Evolutionary conservation across 2,888 invertebrate species (phyloP).

Genomic region (Tinea pellionella): DNA sequence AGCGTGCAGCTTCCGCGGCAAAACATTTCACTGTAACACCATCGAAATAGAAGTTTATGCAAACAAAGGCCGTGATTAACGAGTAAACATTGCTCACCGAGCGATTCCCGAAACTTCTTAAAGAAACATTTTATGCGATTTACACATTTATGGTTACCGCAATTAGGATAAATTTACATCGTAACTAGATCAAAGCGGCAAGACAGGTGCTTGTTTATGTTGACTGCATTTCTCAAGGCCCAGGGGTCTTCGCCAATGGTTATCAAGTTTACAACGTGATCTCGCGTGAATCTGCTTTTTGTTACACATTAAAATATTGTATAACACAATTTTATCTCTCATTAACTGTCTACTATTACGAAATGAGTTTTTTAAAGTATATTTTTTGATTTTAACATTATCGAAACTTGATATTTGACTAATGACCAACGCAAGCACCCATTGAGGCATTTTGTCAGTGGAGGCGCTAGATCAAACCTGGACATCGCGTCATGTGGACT

Average conservation of each 20-base stretch:
- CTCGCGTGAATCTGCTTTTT: slow-evolving; percentile 46
- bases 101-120: slow-evolving; percentile 34
- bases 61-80: slow-evolving; percentile 65
- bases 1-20: slow-evolving; percentile 7
- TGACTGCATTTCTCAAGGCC: slow-evolving; percentile 54
- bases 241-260: slow-evolving; percentile 25
- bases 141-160: neutral
- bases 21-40: slow-evolving; percentile 42
- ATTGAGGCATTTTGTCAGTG: no score
- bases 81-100: slow-evolving; percentile 47
- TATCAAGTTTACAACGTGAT: slow-evolving; percentile 52
- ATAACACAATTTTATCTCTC: slow-evolving; percentile 45
- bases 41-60: slow-evolving; percentile 62
- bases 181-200: slow-evolving; percentile 6
- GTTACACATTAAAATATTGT: slow-evolving; percentile 22
- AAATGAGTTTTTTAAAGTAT: no score
- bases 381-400: no score
- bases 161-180: neutral
- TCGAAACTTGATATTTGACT: no score
- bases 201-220: slow-evolving; percentile 33
- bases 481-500: no score
- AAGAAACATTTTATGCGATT: slow-evolving; percentile 2
- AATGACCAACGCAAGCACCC: no score
- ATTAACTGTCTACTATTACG: slow-evolving; percentile 20
- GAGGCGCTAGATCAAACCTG: no score